A percentile compares a stretch with the other conserved stretches of the same genome.
phyloP scores from a whole-genome alignment of 2,888 invertebrate genomes.

The Harpagoxenus sublaevis region DNA sequence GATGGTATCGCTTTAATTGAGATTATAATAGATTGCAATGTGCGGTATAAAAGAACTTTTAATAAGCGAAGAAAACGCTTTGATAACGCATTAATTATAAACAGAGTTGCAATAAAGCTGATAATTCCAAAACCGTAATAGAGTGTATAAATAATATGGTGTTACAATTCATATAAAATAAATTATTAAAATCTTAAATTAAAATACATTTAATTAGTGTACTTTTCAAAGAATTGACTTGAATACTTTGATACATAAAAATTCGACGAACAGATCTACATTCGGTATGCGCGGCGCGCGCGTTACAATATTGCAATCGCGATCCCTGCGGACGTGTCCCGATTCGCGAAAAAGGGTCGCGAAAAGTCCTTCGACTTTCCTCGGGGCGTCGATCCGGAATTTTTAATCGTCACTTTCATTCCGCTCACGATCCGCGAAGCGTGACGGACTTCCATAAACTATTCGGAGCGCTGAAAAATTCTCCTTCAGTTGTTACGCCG shows the following conservation, averaged over 20 bases:
- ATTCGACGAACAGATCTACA: neutral
- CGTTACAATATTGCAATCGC: slow-evolving; percentile 3
- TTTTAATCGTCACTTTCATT: slow-evolving; percentile 81
- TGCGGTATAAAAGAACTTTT: neutral
- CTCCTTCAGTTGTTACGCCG: slow-evolving; percentile 73
- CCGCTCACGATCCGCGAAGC: slow-evolving; percentile 73
- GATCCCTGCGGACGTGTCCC: neutral
- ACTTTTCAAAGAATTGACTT: neutral
- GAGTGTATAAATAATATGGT: neutral
- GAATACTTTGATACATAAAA: neutral
- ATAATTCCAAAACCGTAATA: neutral
- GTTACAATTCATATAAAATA: neutral
- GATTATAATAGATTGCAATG: slow-evolving; percentile 1
- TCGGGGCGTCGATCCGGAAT: slow-evolving; percentile 61
- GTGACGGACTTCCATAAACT: slow-evolving; percentile 70
- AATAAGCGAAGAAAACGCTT: neutral
- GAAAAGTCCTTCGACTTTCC: slow-evolving; percentile 61
- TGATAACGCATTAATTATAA: neutral
- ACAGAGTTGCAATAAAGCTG: neutral
- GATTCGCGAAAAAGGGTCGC: slow-evolving; percentile 38
- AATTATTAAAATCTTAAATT: neutral
- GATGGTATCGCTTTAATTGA: slow-evolving; percentile 24
- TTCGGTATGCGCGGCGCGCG: neutral
- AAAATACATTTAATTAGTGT: neutral
- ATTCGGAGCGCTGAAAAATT: slow-evolving; percentile 74